Evolutionary conservation across 1,140 invertebrate genomes (phyloP).

Genomic region (Nephila pilipes): DNA sequence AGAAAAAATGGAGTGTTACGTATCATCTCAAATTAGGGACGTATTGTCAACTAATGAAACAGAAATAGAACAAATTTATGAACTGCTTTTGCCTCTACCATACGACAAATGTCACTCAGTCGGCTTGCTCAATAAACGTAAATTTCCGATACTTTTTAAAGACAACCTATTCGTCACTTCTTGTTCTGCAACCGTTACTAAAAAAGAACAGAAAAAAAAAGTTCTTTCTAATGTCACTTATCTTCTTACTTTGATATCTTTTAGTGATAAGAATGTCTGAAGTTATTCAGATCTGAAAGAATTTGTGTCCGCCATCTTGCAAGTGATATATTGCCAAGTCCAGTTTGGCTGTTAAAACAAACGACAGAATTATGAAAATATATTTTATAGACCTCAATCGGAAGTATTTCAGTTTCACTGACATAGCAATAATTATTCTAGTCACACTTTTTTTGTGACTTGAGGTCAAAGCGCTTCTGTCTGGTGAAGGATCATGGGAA

Average conservation of each 20-base stretch:
- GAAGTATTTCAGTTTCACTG: neutral
- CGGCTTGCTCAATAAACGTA: neutral
- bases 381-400: slow-evolving; percentile 15
- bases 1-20: neutral
- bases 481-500: neutral
- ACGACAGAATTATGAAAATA: slow-evolving; percentile 31
- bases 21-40: neutral
- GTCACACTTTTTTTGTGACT: neutral
- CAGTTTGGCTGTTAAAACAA: neutral
- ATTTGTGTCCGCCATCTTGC: neutral
- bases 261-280: neutral
- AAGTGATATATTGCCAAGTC: slow-evolving; percentile 2
- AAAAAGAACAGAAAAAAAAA: neutral
- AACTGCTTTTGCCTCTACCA: neutral
- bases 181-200: neutral
- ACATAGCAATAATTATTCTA: slow-evolving; percentile 10
- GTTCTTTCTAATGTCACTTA: neutral
- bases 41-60: neutral
- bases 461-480: slow-evolving; percentile 8
- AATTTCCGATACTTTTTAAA: neutral
- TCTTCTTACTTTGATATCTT: neutral
- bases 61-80: neutral
- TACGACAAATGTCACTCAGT: neutral
- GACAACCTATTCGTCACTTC: slow-evolving; percentile 18
- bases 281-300: neutral